Percentiles rank a stretch among this genome's conserved stretches.
Conservation (phyloP, 2,113 vertebrate species). For the Seriola dumerili region DNA sequence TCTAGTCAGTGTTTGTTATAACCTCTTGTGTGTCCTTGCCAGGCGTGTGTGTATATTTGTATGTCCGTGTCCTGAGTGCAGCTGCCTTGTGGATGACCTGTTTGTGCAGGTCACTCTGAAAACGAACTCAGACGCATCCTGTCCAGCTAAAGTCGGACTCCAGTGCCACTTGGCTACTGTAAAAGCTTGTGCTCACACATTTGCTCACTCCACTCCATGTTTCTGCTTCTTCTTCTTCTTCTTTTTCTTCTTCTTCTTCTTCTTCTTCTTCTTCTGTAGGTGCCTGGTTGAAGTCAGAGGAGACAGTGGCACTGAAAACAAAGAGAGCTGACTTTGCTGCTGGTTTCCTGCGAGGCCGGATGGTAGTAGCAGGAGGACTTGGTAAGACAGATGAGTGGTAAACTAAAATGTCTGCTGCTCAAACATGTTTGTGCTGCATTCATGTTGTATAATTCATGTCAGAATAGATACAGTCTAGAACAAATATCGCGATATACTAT, state of each 20-base stretch:
- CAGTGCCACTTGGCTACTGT: conserved; percentile 18
- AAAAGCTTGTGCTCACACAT: conserved; percentile 6
- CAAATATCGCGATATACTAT: no score
- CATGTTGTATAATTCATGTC: neutral
- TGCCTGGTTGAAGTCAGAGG: conserved; percentile 92
- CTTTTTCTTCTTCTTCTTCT: conserved; percentile 21
- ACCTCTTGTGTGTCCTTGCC: conserved; percentile 59
- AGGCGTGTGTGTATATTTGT: conserved; percentile 1
- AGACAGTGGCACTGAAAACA: conserved; percentile 92
- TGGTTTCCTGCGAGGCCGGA: conserved; percentile 90
- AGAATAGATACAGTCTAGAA: neutral
- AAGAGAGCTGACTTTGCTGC: conserved; percentile 95
- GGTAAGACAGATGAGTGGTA: conserved; percentile 82
- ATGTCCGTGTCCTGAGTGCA: conserved; percentile 23
- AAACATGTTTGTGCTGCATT: neutral
- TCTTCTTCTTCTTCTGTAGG: conserved; percentile 79
- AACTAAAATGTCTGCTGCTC: neutral
- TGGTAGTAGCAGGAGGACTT: conserved; percentile 93
- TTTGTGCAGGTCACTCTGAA: conserved; percentile 42
- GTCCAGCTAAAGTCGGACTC: conserved; percentile 29
- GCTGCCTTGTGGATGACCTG: conserved; percentile 53
- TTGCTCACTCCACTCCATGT: conserved; percentile 16
- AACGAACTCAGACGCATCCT: conserved; percentile 54
- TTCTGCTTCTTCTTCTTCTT: conserved; percentile 28
- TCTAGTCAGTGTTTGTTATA: conserved; percentile 9